These are phyloP conservation scores for Macrosteles quadrilineatus DNA, from an alignment of 1,140 invertebrate genomes.

Conservation along the genomic window DNA sequence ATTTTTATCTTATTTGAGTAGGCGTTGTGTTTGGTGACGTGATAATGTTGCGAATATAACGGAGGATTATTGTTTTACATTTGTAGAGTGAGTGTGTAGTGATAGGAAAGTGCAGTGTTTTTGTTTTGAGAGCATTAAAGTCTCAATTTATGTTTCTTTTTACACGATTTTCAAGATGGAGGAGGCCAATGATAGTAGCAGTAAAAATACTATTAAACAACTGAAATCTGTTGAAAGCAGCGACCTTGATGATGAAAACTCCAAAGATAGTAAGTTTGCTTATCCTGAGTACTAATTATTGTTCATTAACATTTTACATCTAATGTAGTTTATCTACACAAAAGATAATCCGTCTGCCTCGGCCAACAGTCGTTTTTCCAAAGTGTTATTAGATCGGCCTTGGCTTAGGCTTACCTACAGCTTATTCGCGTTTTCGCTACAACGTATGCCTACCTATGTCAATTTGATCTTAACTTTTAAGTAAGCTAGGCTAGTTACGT, in stretches of 20 bases:
- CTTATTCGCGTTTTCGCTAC: too few species aligned
- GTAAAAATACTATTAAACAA: constrained; percentile 28
- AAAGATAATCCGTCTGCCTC: too few species aligned
- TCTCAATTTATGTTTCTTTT: background rate
- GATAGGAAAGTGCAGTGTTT: background rate
- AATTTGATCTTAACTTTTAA: too few species aligned
- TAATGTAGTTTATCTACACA: too few species aligned
- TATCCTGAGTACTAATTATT: too few species aligned
- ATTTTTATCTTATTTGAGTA: background rate
- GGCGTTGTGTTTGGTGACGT: background rate
- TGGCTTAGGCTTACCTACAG: too few species aligned
- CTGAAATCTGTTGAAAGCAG: constrained; percentile 24
- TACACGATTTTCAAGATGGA: constrained; percentile 16
- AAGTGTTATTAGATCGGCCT: too few species aligned
- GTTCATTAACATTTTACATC: too few species aligned
- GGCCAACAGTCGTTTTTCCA: too few species aligned
- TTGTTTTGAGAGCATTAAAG: background rate
- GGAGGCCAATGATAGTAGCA: constrained; percentile 22
- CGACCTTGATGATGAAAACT: constrained; percentile 22
- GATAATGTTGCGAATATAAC: background rate
- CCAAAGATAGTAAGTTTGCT: constrained; percentile 11
- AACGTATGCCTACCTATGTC: too few species aligned
- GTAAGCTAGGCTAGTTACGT: too few species aligned
- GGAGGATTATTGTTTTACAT: background rate
- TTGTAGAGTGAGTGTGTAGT: background rate